Conservation (phyloP, 2,797 vertebrate genomes). For the Sebastes trivittatus region DNA sequence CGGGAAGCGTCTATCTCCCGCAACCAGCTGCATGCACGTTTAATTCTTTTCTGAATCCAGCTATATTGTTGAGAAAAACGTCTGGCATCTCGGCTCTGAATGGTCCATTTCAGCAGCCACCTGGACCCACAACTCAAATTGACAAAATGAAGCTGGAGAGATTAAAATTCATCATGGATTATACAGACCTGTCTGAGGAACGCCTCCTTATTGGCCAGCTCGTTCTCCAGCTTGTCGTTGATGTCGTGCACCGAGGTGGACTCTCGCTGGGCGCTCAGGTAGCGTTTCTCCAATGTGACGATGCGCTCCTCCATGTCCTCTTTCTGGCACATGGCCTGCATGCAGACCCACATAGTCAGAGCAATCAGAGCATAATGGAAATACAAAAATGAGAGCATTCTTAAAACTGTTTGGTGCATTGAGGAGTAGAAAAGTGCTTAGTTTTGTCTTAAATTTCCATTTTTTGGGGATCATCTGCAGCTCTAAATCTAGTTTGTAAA, state of each 20-base stretch:
- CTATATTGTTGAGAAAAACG: not conserved
- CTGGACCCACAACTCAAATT: not conserved
- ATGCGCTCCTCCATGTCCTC: constrained; percentile 99
- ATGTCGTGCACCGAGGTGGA: constrained; percentile 99
- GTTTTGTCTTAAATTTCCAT: not conserved
- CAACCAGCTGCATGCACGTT: not conserved
- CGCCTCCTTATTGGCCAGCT: constrained; percentile 97
- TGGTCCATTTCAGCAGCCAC: constrained; percentile 10
- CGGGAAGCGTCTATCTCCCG: constrained; percentile 2
- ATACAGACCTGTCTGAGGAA: constrained; percentile 93
- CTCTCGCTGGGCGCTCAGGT: constrained; percentile 98
- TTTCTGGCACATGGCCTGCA: constrained; percentile 97
- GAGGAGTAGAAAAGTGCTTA: not conserved
- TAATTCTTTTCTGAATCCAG: not conserved
- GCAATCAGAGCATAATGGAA: not conserved
- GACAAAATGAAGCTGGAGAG: not conserved
- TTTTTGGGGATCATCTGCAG: not conserved
- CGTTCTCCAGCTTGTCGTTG: constrained; percentile 98
- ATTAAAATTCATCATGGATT: not conserved
- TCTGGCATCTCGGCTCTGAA: not conserved
- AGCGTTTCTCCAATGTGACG: constrained; percentile 96
- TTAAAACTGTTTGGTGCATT: not conserved
- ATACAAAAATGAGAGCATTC: not conserved
- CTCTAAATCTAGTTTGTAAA: not conserved
- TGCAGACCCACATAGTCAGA: constrained; percentile 5